Conservation (phyloP, 2,113 vertebrate species). For the Zapus hudsonius region DNA sequence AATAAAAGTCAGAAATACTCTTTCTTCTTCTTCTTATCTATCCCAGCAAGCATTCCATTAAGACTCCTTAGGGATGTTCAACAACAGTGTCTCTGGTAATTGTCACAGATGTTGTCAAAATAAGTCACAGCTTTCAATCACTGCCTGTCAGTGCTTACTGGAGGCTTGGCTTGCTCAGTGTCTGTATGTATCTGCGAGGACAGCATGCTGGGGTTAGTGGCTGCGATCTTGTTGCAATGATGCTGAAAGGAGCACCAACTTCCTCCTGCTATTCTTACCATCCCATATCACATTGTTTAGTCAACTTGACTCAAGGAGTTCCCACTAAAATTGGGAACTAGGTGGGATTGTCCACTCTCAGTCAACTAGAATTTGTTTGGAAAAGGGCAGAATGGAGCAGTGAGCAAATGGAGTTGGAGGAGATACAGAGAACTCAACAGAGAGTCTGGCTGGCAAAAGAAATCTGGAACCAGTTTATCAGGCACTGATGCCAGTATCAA, state of each 20-base stretch:
- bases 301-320: too few species aligned
- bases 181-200: neutral
- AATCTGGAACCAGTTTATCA: neutral
- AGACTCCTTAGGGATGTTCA: neutral
- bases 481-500: neutral
- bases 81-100: neutral
- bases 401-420: neutral
- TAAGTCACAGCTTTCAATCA: slow-evolving; percentile 10
- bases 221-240: neutral
- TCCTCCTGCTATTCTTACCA: neutral
- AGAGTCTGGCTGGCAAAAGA: neutral
- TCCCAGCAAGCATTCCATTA: neutral
- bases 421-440: neutral
- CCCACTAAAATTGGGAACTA: too few species aligned
- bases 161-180: neutral
- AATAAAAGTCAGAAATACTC: slow-evolving; percentile 27
- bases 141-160: neutral
- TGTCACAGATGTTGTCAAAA: slow-evolving; percentile 11
- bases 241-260: neutral
- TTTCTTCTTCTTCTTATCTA: slow-evolving; percentile 41
- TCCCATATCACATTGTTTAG: neutral
- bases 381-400: neutral
- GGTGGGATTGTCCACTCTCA: too few species aligned
- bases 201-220: neutral
- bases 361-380: neutral